These are phyloP conservation scores for Margaritifera margaritifera DNA, from an alignment of 2,888 invertebrate genomes.

Conservation along the genomic window DNA sequence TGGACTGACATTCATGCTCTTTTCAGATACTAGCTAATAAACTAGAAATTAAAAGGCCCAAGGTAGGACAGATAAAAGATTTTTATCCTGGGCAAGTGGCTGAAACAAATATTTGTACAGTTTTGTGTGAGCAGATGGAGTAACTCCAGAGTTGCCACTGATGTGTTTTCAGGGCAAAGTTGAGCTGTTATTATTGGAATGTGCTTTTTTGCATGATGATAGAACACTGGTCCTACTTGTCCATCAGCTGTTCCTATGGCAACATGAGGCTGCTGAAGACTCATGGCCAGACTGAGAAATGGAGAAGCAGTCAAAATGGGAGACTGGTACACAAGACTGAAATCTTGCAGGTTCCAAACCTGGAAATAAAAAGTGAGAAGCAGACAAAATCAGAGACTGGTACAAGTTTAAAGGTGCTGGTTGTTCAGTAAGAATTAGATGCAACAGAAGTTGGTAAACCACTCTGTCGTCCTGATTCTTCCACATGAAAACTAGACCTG, in stretches of 20 bases:
- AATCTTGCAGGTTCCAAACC: slow-evolving; percentile 64
- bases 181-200: too few species aligned
- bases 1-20: too few species aligned
- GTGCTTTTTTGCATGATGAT: neutral
- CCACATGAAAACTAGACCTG: too few species aligned
- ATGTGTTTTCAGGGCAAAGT: neutral
- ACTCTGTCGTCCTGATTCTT: too few species aligned
- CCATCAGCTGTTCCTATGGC: slow-evolving; percentile 67
- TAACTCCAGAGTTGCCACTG: neutral
- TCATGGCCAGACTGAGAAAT: slow-evolving; percentile 66
- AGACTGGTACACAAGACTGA: slow-evolving; percentile 64
- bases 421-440: too few species aligned
- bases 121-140: neutral
- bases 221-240: slow-evolving; percentile 33
- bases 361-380: slow-evolving; percentile 20
- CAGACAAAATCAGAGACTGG: neutral
- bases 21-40: too few species aligned
- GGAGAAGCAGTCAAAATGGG: slow-evolving; percentile 65
- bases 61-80: too few species aligned
- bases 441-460: too few species aligned
- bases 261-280: slow-evolving; percentile 52
- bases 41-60: too few species aligned
- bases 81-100: too few species aligned
- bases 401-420: too few species aligned
- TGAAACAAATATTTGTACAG: too few species aligned